Conservation (phyloP, 2,888 invertebrate species). For the Chloromyia formosa region DNA sequence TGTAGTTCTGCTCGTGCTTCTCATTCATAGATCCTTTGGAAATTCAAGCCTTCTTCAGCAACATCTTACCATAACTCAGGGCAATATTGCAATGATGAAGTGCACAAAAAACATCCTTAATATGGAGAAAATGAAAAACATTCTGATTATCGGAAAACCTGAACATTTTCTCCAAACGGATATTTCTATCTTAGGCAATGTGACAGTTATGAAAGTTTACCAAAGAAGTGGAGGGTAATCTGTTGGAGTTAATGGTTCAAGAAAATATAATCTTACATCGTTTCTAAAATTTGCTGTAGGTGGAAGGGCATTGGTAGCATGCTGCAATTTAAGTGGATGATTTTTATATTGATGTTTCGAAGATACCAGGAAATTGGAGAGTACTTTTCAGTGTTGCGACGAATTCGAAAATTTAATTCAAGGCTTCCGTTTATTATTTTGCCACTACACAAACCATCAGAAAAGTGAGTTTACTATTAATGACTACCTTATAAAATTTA, state of each 20-base stretch:
- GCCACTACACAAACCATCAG: background rate
- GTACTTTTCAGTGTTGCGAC: background rate
- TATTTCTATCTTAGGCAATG: background rate
- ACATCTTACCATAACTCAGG: background rate
- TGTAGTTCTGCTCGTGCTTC: background rate
- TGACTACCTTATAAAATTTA: background rate
- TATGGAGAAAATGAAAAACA: background rate
- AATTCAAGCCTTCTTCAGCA: background rate
- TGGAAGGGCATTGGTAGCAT: constrained; percentile 2
- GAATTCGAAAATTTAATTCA: background rate
- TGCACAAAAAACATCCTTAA: background rate
- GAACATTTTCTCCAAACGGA: constrained; percentile 25
- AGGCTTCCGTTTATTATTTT: constrained; percentile 20
- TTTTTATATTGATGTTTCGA: background rate
- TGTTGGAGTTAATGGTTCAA: no score
- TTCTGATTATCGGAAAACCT: constrained; percentile 13
- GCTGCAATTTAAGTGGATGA: constrained; percentile 20
- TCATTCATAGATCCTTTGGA: background rate
- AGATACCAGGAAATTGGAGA: constrained; percentile 22
- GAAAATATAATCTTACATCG: no score
- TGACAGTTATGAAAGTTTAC: constrained; percentile 33
- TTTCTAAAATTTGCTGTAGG: background rate
- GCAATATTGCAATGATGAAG: background rate
- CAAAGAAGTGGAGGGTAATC: constrained; percentile 10
- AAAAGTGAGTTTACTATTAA: background rate